Base-by-base conservation (phyloP, 2,888 invertebrate species). In the Laspeyria flexula region DNA sequence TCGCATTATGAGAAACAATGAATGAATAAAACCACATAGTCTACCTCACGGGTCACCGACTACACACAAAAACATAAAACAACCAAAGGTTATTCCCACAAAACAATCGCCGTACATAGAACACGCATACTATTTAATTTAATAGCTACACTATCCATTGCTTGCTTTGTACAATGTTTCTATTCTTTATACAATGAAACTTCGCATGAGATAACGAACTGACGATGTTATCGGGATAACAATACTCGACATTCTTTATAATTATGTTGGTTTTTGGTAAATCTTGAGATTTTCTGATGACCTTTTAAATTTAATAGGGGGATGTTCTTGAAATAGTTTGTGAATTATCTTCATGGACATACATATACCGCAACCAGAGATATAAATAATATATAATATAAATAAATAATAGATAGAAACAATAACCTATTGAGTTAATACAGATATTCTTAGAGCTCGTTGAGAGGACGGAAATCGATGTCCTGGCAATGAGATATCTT, bases 131-230 rank as follows among this genome's bases (percentile, higher is more conserved):
- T 53, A 51, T 53, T 40, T 54, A 55, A 16, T 44, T 3, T 37
- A 35, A 43, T 50, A 43, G 25, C 7, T 13, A 6, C 15, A 39
- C 15, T 12, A 55, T 58, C 46, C 72, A 71, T 65, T 65, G 65
- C 65, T 54, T 48, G 52, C 39, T 49, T 6, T 13, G 34, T 4
- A 54, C 75, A 77, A 77, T 78, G 77, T 57, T 43, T 41, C 38
- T 52, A 45, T 65, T 41, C 38, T 23, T 43, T 61, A 51, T 56
- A 71, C 73, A 70, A 69, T 60, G 46, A 40, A 55, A 61, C 51
- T 73, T 61, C 61, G 61, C 71, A 71, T 69, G 60, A 60, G 71
- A 68, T 71, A 65, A 55, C 43, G 33, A 34, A 40, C 39, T 57
- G 53, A 18, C 16, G 58, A 68, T 69, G 30, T 31, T 55, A 69